These are phyloP conservation scores for Arvicanthis niloticus DNA, from an alignment of 2,113 vertebrate genomes.

Conservation along the genomic window DNA sequence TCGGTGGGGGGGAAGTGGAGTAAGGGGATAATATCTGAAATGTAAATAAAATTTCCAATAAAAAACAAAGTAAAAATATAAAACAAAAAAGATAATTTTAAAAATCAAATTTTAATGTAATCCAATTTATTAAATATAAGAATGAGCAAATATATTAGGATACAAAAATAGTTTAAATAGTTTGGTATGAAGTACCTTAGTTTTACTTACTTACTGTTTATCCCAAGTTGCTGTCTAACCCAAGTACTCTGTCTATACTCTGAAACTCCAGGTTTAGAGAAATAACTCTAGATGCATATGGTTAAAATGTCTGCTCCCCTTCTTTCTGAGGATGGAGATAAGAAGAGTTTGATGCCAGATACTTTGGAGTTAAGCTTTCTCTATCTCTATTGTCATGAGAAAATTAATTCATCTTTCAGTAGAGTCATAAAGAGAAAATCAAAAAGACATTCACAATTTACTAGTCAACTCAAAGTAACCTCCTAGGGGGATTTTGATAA, in stretches of 20 bases:
- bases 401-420: constrained; percentile 60
- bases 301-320: background rate
- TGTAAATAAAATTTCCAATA: too few relatives aligned
- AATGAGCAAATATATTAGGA: background rate
- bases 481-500: constrained; percentile 59
- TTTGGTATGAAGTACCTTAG: background rate
- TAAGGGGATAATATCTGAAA: too few relatives aligned
- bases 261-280: background rate
- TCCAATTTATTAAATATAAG: background rate
- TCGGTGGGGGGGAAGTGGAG: too few relatives aligned
- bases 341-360: background rate
- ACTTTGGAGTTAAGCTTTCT: background rate
- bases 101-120: background rate
- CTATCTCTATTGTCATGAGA: constrained; percentile 14
- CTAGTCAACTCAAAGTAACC: constrained; percentile 56
- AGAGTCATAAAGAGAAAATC: constrained; percentile 70
- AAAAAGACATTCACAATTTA: constrained; percentile 70
- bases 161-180: background rate
- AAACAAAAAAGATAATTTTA: too few relatives aligned
- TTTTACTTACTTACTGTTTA: background rate
- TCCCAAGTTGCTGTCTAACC: too few relatives aligned
- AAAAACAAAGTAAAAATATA: too few relatives aligned
- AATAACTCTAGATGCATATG: too few relatives aligned
- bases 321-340: background rate
- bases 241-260: too few relatives aligned